Conservation (phyloP, 2,113 vertebrate species). For the Helogale parvula region DNA sequence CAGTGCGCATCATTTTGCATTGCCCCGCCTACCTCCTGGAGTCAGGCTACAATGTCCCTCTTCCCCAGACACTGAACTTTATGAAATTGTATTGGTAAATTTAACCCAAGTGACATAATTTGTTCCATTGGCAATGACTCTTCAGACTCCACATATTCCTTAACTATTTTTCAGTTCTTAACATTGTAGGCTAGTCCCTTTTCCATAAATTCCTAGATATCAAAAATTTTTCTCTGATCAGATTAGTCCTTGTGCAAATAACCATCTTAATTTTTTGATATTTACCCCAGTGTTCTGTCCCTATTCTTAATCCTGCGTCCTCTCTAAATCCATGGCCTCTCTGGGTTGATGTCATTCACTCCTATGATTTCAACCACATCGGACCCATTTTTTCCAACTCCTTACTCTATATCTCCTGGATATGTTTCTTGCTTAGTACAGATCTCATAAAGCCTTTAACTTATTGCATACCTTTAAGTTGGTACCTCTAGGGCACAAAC, state of each 20-base stretch:
- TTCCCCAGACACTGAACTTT: neutral
- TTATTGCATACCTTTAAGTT: neutral
- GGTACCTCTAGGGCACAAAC: neutral
- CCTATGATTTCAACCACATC: neutral
- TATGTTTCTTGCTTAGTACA: neutral
- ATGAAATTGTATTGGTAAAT: neutral
- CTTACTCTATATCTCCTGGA: neutral
- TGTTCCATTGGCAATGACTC: neutral
- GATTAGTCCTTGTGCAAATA: neutral
- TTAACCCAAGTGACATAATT: neutral
- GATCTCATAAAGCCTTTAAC: neutral
- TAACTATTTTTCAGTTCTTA: neutral
- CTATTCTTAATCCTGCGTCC: neutral
- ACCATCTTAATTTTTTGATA: neutral
- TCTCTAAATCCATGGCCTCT: neutral
- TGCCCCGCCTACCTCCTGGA: neutral
- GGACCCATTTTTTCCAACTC: neutral
- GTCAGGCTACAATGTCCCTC: neutral
- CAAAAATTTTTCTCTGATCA: neutral
- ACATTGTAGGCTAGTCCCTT: neutral
- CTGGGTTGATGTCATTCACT: neutral
- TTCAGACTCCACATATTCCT: neutral
- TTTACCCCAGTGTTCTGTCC: neutral
- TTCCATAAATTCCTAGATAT: neutral
- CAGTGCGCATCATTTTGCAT: neutral